Evolutionary conservation across 2,888 invertebrate species (phyloP).

Genomic region (Graphium colonna): DNA sequence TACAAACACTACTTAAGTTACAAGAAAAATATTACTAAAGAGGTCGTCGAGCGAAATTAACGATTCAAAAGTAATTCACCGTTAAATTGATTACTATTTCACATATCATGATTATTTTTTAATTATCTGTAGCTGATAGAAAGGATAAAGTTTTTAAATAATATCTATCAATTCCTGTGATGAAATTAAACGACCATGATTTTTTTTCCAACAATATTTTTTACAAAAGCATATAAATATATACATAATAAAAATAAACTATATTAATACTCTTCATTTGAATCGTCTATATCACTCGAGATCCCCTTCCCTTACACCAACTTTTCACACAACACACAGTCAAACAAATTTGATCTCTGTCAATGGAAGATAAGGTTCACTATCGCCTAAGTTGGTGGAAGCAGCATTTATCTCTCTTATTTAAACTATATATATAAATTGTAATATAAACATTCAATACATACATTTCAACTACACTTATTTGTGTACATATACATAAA

Average conservation of each 20-base stretch:
- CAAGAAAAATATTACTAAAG: background rate
- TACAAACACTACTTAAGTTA: background rate
- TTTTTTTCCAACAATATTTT: no score
- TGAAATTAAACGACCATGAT: no score
- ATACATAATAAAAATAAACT: no score
- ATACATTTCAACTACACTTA: background rate
- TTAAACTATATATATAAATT: background rate
- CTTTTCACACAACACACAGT: background rate
- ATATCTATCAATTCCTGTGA: background rate
- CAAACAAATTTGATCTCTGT: background rate
- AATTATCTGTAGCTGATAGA: background rate
- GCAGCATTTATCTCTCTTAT: background rate
- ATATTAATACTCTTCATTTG: no score
- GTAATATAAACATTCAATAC: conserved; percentile 4
- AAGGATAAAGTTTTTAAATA: background rate
- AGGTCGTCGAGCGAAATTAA: background rate
- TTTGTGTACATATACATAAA: background rate
- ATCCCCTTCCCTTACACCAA: background rate
- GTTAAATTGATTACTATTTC: background rate
- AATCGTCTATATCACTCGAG: background rate
- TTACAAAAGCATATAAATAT: no score
- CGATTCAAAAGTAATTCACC: background rate
- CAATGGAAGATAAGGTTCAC: conserved; percentile 9
- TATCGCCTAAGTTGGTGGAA: background rate
- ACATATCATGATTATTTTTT: background rate